phyloP scores from a whole-genome alignment of 2,888 invertebrate genomes.

The Portevinia maculata region DNA sequence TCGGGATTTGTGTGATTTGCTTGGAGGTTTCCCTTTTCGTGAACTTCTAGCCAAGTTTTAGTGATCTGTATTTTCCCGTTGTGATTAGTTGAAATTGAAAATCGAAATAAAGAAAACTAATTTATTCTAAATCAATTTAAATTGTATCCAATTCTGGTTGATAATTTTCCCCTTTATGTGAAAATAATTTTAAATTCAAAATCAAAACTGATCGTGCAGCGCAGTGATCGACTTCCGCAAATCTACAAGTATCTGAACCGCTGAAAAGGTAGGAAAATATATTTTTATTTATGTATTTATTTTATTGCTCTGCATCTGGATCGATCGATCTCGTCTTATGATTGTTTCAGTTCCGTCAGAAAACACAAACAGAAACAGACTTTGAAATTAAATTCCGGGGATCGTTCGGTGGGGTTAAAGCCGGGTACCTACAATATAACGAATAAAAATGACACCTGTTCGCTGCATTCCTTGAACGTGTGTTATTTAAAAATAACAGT shows the following conservation, averaged over 20 bases:
- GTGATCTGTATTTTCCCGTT: not conserved
- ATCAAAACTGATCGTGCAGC: conserved; percentile 41
- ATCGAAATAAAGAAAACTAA: conserved; percentile 2
- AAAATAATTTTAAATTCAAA: conserved; percentile 20
- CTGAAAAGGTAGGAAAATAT: conserved; percentile 59
- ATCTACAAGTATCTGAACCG: conserved; percentile 29
- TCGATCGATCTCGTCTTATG: conserved; percentile 18
- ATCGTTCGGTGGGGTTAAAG: not conserved
- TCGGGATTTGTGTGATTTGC: conserved; percentile 20
- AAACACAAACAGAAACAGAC: conserved; percentile 34
- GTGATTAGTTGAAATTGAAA: not conserved
- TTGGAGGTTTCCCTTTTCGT: conserved; percentile 6
- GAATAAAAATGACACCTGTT: conserved; percentile 28
- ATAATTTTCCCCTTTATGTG: not conserved
- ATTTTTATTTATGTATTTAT: conserved; percentile 1
- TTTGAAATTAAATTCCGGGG: conserved; percentile 41
- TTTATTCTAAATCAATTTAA: conserved; percentile 8
- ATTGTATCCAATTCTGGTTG: not conserved
- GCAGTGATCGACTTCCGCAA: conserved; percentile 60
- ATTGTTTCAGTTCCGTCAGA: conserved; percentile 34
- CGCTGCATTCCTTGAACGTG: conserved; percentile 42
- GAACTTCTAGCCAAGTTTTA: not conserved
- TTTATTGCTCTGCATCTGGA: conserved; percentile 25
- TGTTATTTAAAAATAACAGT: conserved; percentile 36
- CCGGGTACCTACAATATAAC: conserved; percentile 16